phyloP scores from a whole-genome alignment of 2,888 invertebrate species.

The Halictus ligatus region DNA sequence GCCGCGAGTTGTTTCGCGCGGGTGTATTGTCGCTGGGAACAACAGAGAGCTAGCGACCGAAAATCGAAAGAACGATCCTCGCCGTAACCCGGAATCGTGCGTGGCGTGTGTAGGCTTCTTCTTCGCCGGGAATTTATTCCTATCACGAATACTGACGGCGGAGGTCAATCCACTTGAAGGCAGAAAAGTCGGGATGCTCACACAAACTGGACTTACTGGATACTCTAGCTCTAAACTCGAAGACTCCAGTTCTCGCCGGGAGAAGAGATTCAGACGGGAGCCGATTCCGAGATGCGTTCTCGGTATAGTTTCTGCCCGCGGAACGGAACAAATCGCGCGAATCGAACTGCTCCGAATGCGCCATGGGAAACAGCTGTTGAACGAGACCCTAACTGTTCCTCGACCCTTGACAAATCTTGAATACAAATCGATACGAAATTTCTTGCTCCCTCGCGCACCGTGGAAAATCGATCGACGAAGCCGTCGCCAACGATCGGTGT shows the following conservation, averaged over 20 bases:
- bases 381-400: conserved; percentile 43
- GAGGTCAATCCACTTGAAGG: conserved; percentile 62
- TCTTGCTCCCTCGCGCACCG: neutral
- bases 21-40: no score
- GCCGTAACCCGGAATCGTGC: neutral
- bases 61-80: conserved; percentile 35
- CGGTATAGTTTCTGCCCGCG: conserved; percentile 6
- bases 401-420: conserved; percentile 33
- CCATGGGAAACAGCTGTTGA: conserved; percentile 30
- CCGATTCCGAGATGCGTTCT: conserved; percentile 39
- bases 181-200: conserved; percentile 60
- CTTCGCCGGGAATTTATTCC: conserved; percentile 63
- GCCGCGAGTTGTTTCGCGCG: no score
- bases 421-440: conserved; percentile 1
- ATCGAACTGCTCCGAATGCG: conserved; percentile 39
- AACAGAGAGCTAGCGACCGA: neutral
- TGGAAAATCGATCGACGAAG: neutral
- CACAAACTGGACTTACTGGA: conserved; percentile 65
- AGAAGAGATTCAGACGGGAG: conserved; percentile 52
- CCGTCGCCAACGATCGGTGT: neutral
- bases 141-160: conserved; percentile 60
- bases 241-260: conserved; percentile 43
- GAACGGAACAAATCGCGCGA: conserved; percentile 47
- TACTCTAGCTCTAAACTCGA: conserved; percentile 37
- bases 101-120: conserved; percentile 24